A percentile compares a stretch with the other conserved stretches of the same genome.
phyloP scores from a whole-genome alignment of 2,113 vertebrate genomes.

The Pyxicephalus adspersus region DNA sequence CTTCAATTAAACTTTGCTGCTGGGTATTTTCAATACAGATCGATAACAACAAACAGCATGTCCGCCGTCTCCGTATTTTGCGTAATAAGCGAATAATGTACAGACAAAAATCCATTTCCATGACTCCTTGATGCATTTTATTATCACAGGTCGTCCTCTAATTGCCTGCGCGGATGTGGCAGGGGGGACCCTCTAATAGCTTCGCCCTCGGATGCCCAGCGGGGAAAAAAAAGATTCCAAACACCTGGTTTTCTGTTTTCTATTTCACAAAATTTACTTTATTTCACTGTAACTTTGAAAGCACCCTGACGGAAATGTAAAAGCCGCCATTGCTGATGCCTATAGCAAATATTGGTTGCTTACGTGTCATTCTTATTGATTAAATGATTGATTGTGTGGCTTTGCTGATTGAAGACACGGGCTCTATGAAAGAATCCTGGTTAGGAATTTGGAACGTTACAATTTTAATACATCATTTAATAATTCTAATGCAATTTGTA shows the following conservation, averaged over 20 bases:
- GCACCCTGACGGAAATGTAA: no score
- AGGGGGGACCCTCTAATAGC: background rate
- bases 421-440: no score
- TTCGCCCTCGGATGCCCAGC: background rate
- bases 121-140: constrained; percentile 1
- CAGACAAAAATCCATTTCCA: background rate
- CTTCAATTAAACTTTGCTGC: constrained; percentile 36
- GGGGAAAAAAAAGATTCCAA: background rate
- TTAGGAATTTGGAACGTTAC: no score
- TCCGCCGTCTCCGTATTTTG: background rate
- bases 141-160: background rate
- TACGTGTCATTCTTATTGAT: no score
- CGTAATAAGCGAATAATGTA: constrained; percentile 11
- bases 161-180: background rate
- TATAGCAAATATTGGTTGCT: no score
- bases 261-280: no score
- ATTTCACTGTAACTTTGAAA: no score
- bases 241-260: background rate
- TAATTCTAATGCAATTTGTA: no score
- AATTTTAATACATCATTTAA: no score
- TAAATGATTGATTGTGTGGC: no score
- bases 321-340: no score
- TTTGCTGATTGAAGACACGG: no score
- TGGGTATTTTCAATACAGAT: constrained; percentile 33
- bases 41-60: constrained; percentile 2